phyloP scores from a whole-genome alignment of 2,797 vertebrate species.

The Eurystomus glaucurus region DNA sequence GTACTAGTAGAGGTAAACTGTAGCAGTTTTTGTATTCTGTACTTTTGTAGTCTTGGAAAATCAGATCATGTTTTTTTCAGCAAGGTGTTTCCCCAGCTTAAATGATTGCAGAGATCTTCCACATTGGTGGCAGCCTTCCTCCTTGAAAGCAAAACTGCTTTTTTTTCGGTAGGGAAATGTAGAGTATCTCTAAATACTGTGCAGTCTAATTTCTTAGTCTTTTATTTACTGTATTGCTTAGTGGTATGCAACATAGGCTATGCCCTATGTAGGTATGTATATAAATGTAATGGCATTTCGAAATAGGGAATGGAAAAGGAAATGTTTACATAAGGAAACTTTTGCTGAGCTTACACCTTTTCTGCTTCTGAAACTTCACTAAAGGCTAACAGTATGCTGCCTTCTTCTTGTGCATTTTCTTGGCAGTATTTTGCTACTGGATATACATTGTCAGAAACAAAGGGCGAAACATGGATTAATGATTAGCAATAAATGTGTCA shows the following conservation, averaged over 20 bases:
- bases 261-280: not conserved
- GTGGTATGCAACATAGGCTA: not conserved
- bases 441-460: not conserved
- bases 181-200: not conserved
- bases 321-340: not conserved
- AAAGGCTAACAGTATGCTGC: not conserved
- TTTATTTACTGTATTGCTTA: not conserved
- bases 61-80: not conserved
- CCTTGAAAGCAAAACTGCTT: not conserved
- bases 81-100: not conserved
- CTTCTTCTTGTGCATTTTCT: not conserved
- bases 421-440: not conserved
- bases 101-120: not conserved
- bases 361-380: not conserved
- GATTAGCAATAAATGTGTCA: not conserved
- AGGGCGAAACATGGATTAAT: not conserved
- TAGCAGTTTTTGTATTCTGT: not conserved
- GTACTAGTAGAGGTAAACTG: not conserved
- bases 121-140: not conserved
- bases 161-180: not conserved
- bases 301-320: not conserved
- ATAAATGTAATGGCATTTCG: not conserved
- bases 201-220: not conserved
- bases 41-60: not conserved
- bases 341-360: not conserved